phyloP scores from a whole-genome alignment of 2,888 invertebrate species.

The Synanthedon vespiformis region DNA sequence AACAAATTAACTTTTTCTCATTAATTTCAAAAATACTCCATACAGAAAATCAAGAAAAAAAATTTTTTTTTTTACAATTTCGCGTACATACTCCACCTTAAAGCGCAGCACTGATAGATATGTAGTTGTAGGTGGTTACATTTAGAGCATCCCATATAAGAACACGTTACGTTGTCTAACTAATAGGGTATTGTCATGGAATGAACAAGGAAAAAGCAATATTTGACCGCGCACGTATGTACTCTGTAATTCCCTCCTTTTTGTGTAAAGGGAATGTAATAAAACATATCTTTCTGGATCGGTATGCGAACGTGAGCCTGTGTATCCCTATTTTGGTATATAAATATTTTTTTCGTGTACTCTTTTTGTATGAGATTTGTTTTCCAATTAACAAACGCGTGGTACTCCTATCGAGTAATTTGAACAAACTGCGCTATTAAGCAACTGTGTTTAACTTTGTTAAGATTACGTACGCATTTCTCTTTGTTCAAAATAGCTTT shows the following conservation, averaged over 20 bases:
- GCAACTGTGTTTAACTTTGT: neutral
- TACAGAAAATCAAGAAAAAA: too few relatives aligned
- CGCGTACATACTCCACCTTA: too few relatives aligned
- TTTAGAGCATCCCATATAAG: slow-evolving; percentile 7
- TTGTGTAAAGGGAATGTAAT: slow-evolving; percentile 41
- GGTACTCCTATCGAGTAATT: neutral
- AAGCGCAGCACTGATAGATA: too few relatives aligned
- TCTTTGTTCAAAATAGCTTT: neutral
- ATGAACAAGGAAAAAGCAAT: slow-evolving; percentile 27
- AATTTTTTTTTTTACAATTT: too few relatives aligned
- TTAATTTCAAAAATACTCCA: too few relatives aligned
- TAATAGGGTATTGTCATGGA: slow-evolving; percentile 49
- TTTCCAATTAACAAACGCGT: neutral
- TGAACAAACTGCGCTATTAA: neutral
- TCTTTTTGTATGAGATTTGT: neutral
- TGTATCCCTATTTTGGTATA: neutral
- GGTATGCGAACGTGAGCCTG: slow-evolving; percentile 26
- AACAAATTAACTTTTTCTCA: too few relatives aligned
- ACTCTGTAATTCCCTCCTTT: slow-evolving; percentile 31
- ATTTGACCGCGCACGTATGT: slow-evolving; percentile 37
- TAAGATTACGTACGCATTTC: neutral
- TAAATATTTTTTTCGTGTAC: neutral
- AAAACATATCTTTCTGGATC: slow-evolving; percentile 43
- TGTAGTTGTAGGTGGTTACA: too few relatives aligned
- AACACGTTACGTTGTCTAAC: slow-evolving; percentile 31